A percentile compares a stretch with the other conserved stretches of the same genome.
Conservation (phyloP, 1,140 invertebrate species). For the Leptinotarsa texana region DNA sequence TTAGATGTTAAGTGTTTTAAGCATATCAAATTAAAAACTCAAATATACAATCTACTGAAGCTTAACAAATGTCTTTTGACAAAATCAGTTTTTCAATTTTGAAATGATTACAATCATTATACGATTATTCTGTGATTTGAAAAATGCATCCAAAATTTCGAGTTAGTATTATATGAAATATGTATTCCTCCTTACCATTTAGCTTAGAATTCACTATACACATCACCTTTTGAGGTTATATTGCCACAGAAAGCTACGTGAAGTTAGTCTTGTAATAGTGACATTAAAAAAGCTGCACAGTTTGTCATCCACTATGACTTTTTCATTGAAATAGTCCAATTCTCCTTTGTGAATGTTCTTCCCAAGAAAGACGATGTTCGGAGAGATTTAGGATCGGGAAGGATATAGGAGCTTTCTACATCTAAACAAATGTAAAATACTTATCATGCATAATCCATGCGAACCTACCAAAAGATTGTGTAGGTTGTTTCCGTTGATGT, state of each 20-base stretch:
- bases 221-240: conserved; percentile 11
- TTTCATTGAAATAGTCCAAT: no score
- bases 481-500: neutral
- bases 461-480: conserved; percentile 37
- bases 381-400: neutral
- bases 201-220: conserved; percentile 26
- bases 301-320: neutral
- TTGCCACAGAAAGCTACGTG: conserved; percentile 14
- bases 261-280: conserved; percentile 12
- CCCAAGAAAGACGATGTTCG: neutral
- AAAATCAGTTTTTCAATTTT: no score
- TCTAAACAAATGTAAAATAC: neutral
- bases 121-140: no score
- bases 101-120: neutral
- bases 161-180: conserved; percentile 22
- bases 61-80: no score
- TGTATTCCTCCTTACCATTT: conserved; percentile 33
- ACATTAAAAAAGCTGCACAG: neutral
- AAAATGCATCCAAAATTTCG: conserved; percentile 15
- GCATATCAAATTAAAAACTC: no score
- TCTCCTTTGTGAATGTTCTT: neutral
- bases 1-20: no score
- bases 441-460: conserved; percentile 20
- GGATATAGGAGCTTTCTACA: neutral
- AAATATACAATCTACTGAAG: no score